These are phyloP conservation scores for Cyprichromis sp. DNA, from an alignment of 2,113 vertebrate genomes.

Conservation along the genomic window DNA sequence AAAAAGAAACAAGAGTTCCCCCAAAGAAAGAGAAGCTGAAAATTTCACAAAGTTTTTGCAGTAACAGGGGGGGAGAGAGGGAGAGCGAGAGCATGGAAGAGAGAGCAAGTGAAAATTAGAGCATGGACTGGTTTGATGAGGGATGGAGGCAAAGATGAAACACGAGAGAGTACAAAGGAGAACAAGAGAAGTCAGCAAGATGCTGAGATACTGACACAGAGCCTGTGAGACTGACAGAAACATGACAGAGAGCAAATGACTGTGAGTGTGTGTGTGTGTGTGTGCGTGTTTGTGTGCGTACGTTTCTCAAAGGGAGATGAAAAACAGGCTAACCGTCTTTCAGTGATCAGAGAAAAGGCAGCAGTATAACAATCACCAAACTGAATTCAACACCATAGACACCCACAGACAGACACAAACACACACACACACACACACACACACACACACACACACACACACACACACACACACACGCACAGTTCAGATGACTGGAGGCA, in stretches of 20 bases:
- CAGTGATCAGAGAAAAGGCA: slow-evolving; percentile 23
- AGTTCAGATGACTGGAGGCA: background rate
- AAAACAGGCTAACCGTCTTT: background rate
- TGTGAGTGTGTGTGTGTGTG: background rate
- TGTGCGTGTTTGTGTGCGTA: accelerated
- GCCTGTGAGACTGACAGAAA: slow-evolving; percentile 19
- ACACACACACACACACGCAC: background rate
- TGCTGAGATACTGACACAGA: slow-evolving; percentile 9
- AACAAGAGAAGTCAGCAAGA: slow-evolving; percentile 32
- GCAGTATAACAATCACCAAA: slow-evolving; percentile 3
- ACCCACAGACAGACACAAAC: background rate
- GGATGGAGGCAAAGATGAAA: slow-evolving; percentile 31
- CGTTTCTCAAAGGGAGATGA: background rate
- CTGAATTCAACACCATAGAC: background rate
- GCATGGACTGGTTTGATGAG: background rate
- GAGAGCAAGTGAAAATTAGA: background rate
- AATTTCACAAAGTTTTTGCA: slow-evolving; percentile 13
- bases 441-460: background rate
- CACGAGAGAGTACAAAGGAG: slow-evolving; percentile 5
- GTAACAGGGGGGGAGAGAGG: background rate
- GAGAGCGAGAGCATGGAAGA: background rate
- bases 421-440: background rate
- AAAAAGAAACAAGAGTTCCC: background rate
- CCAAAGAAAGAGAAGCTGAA: background rate
- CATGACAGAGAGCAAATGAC: slow-evolving; percentile 7